Conservation (phyloP, 2,797 vertebrate species). For the Enteromius argenteus region DNA sequence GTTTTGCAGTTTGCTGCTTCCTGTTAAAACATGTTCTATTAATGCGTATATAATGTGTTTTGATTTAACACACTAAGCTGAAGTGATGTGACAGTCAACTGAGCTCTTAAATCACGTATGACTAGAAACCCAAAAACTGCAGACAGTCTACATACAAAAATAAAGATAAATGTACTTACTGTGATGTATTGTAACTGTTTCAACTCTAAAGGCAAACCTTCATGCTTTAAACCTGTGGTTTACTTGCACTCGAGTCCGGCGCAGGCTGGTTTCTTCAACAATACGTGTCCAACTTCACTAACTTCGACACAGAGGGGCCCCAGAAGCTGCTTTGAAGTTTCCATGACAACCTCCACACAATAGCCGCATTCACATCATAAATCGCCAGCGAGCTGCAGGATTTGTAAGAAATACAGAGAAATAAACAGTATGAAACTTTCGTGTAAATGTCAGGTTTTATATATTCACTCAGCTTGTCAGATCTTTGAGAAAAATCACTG, state of each 20-base stretch:
- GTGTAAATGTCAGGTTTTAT: neutral
- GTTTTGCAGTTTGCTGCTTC: neutral
- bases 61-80: neutral
- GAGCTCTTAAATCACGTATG: neutral
- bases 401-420: neutral
- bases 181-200: neutral
- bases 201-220: neutral
- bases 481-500: neutral
- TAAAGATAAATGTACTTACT: conserved; percentile 34
- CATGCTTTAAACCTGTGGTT: neutral
- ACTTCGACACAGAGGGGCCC: conserved; percentile 48
- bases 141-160: neutral
- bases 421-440: neutral
- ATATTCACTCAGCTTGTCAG: neutral
- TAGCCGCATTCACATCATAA: conserved; percentile 5
- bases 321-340: conserved; percentile 34
- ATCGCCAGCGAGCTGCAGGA: neutral
- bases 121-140: neutral
- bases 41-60: neutral
- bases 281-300: conserved; percentile 54
- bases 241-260: conserved; percentile 56
- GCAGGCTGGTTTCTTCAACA: conserved; percentile 70
- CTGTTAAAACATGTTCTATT: neutral
- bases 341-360: conserved; percentile 37
- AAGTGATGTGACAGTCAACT: neutral